phyloP scores from a whole-genome alignment of 2,888 invertebrate species.

The Andrena trimmerana region DNA sequence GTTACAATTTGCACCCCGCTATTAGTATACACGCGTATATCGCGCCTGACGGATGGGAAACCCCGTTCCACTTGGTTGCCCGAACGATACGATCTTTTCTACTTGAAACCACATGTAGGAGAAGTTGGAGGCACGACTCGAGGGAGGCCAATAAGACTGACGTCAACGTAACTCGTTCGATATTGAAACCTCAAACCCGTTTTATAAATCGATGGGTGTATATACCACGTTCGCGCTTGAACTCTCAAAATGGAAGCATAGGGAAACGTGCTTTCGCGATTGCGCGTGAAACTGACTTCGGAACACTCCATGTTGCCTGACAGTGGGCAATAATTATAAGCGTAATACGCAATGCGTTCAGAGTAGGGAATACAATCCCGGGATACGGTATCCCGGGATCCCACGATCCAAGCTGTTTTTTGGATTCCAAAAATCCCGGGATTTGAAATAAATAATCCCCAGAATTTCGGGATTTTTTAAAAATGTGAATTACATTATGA shows the following conservation, averaged over 20 bases:
- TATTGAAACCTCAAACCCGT: slow-evolving; percentile 46
- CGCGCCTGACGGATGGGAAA: slow-evolving; percentile 28
- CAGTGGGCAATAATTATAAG: slow-evolving; percentile 4
- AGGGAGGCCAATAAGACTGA: slow-evolving; percentile 28
- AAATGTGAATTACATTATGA: no score
- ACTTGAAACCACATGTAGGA: background rate
- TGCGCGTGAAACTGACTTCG: no score
- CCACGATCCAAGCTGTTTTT: no score
- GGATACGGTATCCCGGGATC: no score
- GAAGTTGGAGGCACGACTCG: slow-evolving; percentile 36
- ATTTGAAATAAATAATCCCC: no score
- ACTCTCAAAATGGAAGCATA: background rate
- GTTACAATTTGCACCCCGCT: slow-evolving; percentile 42
- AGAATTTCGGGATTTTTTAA: no score
- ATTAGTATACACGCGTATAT: background rate
- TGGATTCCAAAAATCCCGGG: no score
- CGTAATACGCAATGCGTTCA: background rate
- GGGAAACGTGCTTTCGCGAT: background rate
- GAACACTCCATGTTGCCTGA: background rate
- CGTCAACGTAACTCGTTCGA: slow-evolving; percentile 39
- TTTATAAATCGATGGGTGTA: slow-evolving; percentile 18
- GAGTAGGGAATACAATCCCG: background rate
- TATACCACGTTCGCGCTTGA: background rate
- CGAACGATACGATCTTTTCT: slow-evolving; percentile 32
- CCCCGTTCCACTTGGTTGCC: slow-evolving; percentile 32